Percentiles rank a stretch among this genome's conserved stretches.
Conservation (phyloP, 2,888 invertebrate genomes). For the Geophilus truncorum region DNA sequence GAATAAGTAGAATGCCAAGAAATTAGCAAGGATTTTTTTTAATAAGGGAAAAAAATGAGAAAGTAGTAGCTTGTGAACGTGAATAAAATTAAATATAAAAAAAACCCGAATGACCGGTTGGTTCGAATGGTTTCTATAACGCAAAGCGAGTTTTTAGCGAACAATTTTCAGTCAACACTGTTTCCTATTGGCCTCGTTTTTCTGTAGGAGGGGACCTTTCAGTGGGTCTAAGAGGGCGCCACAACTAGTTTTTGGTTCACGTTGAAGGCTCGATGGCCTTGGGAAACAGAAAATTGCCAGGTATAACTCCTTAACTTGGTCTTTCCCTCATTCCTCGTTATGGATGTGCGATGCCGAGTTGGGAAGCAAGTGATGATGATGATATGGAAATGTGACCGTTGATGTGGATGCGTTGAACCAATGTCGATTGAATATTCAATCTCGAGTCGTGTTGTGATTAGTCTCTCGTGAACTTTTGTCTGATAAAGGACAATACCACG, state of each 20-base stretch:
- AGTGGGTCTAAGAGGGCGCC: constrained; percentile 3
- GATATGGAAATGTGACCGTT: constrained; percentile 18
- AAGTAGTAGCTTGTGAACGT: neutral
- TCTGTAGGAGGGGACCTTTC: neutral
- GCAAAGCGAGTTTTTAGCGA: neutral
- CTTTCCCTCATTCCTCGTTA: neutral
- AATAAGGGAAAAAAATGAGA: neutral
- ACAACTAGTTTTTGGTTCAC: neutral
- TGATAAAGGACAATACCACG: constrained; percentile 21
- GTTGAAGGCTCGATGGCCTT: constrained; percentile 3
- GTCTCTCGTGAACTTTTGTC: neutral
- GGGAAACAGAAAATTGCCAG: neutral
- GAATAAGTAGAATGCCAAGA: neutral
- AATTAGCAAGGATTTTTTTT: neutral
- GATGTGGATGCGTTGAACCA: constrained; percentile 1
- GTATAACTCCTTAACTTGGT: neutral
- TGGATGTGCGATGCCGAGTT: neutral
- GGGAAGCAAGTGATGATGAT: neutral
- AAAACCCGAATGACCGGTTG: neutral
- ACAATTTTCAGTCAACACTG: neutral
- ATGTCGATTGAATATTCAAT: neutral
- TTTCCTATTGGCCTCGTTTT: constrained; percentile 23
- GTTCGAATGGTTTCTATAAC: neutral
- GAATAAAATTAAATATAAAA: neutral
- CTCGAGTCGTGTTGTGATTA: constrained; percentile 11